phyloP scores from a whole-genome alignment of 1,140 invertebrate genomes.

The Maniola jurtina region DNA sequence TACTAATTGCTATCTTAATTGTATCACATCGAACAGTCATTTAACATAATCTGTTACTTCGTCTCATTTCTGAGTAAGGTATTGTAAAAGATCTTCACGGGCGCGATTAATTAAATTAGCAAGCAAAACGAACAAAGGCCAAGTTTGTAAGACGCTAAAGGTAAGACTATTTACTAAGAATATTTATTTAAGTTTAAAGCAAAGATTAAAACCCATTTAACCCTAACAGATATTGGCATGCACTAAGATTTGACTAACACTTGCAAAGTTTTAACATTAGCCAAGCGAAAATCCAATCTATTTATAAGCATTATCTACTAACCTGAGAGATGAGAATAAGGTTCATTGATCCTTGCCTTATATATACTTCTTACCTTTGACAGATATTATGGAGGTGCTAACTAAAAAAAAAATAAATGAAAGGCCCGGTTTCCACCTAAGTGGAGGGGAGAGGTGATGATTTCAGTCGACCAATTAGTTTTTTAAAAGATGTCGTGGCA shows the following conservation, averaged over 20 bases:
- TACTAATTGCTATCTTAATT: not conserved
- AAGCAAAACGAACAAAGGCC: constrained; percentile 41
- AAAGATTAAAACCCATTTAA: constrained; percentile 3
- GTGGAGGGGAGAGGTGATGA: too few relatives aligned
- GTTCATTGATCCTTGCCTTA: not conserved
- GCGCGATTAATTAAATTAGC: constrained; percentile 39
- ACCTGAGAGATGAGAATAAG: constrained; percentile 17
- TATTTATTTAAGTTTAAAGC: constrained; percentile 5
- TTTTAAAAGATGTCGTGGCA: too few relatives aligned
- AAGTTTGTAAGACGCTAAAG: constrained; percentile 33
- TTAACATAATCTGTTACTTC: constrained; percentile 19
- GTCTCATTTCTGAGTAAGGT: constrained; percentile 14
- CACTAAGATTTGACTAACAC: constrained; percentile 17
- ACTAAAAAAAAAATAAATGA: not conserved
- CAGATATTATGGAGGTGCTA: not conserved
- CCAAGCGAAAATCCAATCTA: constrained; percentile 16
- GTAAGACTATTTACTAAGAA: constrained; percentile 7
- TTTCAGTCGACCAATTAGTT: too few relatives aligned
- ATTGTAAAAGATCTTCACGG: constrained; percentile 17
- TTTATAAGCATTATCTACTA: constrained; percentile 20
- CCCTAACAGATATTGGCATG: constrained; percentile 5
- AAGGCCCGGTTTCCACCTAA: too few relatives aligned
- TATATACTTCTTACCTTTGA: not conserved
- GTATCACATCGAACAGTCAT: constrained; percentile 25
- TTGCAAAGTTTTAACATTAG: constrained; percentile 13